A percentile compares a stretch with the other conserved stretches of the same genome.
These are phyloP conservation scores for Daubentonia madagascariensis DNA, from an alignment of 2,113 vertebrate species.

Conservation along the genomic window DNA sequence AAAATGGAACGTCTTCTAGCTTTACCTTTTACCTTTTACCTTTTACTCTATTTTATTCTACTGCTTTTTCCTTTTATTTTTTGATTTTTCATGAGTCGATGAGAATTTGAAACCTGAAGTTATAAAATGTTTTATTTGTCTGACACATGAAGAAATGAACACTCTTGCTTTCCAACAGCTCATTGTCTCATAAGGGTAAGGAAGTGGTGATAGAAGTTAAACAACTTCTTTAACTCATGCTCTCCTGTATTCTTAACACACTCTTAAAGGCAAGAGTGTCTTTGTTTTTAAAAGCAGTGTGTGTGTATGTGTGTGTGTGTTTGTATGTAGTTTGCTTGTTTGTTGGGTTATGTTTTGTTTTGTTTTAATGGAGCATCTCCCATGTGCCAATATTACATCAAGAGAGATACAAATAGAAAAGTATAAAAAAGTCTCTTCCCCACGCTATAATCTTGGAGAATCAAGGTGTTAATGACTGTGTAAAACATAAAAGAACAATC, in stretches of 20 bases:
- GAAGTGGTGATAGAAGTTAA: neutral
- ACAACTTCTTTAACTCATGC: neutral
- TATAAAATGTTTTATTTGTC: neutral
- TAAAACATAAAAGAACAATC: neutral
- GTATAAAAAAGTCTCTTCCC: neutral
- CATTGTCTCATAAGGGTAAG: neutral
- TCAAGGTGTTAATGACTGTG: neutral
- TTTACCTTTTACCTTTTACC: neutral
- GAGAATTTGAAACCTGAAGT: neutral
- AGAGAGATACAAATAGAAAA: neutral
- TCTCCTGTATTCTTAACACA: neutral
- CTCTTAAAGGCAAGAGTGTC: neutral
- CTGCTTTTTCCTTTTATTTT: neutral
- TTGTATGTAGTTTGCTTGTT: neutral
- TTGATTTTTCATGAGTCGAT: neutral
- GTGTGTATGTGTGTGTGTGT: rapidly evolving
- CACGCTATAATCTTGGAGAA: neutral
- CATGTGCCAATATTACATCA: neutral
- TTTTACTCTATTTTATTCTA: neutral
- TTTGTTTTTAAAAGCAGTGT: neutral
- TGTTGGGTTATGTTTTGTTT: neutral
- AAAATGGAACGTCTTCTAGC: neutral
- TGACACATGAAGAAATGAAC: neutral
- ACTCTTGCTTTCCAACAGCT: neutral
- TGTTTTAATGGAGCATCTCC: neutral